Conservation (phyloP, 2,888 invertebrate genomes). For the Calameuta idolon region DNA sequence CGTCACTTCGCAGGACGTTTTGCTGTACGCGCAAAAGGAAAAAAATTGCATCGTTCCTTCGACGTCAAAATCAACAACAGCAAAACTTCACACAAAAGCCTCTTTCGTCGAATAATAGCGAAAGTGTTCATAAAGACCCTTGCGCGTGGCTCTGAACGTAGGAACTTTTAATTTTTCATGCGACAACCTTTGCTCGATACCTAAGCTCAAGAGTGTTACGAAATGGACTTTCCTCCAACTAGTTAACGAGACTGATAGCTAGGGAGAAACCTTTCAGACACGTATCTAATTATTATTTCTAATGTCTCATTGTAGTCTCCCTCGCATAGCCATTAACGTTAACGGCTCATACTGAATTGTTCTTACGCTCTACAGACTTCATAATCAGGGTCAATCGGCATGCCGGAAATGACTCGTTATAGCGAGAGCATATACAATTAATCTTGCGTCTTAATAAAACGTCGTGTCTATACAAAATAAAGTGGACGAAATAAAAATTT, state of each 20-base stretch:
- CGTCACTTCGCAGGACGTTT: no score
- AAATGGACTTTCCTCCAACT: background rate
- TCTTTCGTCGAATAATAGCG: background rate
- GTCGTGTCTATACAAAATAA: background rate
- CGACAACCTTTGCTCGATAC: background rate
- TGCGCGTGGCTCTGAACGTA: no score
- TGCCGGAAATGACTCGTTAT: constrained; percentile 45
- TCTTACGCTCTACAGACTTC: constrained; percentile 5
- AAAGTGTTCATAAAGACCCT: background rate
- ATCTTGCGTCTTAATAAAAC: background rate
- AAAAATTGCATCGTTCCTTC: no score
- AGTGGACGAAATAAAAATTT: background rate
- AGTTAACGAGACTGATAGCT: background rate
- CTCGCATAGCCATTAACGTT: constrained; percentile 43
- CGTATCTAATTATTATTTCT: constrained; percentile 40
- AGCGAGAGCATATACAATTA: background rate
- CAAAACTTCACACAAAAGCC: background rate
- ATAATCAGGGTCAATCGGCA: constrained; percentile 4
- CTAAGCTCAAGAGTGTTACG: background rate
- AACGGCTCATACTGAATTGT: constrained; percentile 39
- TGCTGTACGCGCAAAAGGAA: no score
- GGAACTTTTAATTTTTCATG: no score
- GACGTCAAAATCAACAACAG: no score
- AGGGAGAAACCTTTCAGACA: background rate
- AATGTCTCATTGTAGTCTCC: constrained; percentile 47